Evolutionary conservation across 1,140 invertebrate genomes (phyloP).

Genomic region (Bombus confusus): DNA sequence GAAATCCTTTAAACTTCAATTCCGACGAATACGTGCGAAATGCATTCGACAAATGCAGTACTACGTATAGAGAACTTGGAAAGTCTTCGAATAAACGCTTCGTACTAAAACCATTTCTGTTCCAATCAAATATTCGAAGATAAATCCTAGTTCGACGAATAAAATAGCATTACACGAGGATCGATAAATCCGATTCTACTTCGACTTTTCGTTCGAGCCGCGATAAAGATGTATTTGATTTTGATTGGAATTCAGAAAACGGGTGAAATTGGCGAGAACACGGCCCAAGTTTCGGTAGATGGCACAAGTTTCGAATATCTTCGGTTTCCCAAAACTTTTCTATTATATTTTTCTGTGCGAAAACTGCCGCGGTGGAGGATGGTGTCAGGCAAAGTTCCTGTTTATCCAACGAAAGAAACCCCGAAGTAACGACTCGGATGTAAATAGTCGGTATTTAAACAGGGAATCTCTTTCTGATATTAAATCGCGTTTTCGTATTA

Average conservation of each 20-base stretch:
- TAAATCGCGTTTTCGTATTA: conserved; percentile 1
- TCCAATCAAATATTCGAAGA: neutral
- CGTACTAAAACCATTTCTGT: neutral
- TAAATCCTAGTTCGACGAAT: neutral
- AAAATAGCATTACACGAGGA: neutral
- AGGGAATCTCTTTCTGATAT: neutral
- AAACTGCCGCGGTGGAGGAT: neutral
- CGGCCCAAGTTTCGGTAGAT: neutral
- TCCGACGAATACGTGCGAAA: neutral
- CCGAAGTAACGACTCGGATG: conserved; percentile 11
- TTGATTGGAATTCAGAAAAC: neutral
- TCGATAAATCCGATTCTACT: neutral
- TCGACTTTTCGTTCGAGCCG: neutral
- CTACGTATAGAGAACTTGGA: neutral
- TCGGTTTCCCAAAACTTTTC: neutral
- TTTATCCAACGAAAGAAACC: conserved; percentile 22
- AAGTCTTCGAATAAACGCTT: neutral
- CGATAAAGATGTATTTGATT: neutral
- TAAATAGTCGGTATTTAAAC: conserved; percentile 33
- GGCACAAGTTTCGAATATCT: neutral
- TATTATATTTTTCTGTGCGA: neutral
- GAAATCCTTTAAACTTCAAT: too few species aligned
- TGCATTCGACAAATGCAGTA: neutral
- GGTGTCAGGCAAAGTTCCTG: conserved; percentile 5
- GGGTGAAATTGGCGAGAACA: neutral